Conservation (phyloP, 2,888 invertebrate species). For the Drosophila merina region DNA sequence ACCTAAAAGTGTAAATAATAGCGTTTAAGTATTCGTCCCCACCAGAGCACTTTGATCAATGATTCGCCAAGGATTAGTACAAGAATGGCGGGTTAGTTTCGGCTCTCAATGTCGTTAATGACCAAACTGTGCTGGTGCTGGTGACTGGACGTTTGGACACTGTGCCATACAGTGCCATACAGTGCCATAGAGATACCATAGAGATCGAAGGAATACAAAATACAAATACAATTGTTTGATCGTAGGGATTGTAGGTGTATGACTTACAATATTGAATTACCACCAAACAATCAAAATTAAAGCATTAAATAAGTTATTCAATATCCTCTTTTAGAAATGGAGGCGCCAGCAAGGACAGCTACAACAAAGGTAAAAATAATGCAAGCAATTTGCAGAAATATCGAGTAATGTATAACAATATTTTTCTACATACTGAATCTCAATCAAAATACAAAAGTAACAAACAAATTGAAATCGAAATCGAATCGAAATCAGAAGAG, state of each 20-base stretch:
- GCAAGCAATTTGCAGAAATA: constrained; percentile 81
- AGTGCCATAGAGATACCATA: not conserved
- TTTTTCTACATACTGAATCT: constrained; percentile 71
- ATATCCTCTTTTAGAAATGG: constrained; percentile 88
- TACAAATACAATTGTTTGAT: constrained; percentile 20
- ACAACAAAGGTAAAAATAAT: constrained; percentile 94
- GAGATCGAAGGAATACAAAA: not conserved
- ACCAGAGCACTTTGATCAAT: constrained; percentile 37
- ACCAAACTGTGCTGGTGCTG: constrained; percentile 18
- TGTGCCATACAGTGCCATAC: no score
- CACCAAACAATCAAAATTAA: constrained; percentile 63
- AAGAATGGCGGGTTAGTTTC: not conserved
- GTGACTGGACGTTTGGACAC: not conserved
- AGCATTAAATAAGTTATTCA: constrained; percentile 83
- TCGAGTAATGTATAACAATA: constrained; percentile 83
- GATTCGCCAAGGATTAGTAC: not conserved
- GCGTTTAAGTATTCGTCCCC: constrained; percentile 4
- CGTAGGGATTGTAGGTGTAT: constrained; percentile 35
- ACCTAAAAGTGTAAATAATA: not conserved
- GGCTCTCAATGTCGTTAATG: constrained; percentile 9
- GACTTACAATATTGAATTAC: constrained; percentile 61
- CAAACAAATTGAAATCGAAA: constrained; percentile 12
- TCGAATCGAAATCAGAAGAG: constrained; percentile 1
- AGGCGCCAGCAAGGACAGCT: constrained; percentile 97
- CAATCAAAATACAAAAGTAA: constrained; percentile 33